Evolutionary conservation across 2,888 invertebrate species (phyloP), one percentile per base, ranked within the genome.

Genomic region (Colostygia pectinataria): DNA sequence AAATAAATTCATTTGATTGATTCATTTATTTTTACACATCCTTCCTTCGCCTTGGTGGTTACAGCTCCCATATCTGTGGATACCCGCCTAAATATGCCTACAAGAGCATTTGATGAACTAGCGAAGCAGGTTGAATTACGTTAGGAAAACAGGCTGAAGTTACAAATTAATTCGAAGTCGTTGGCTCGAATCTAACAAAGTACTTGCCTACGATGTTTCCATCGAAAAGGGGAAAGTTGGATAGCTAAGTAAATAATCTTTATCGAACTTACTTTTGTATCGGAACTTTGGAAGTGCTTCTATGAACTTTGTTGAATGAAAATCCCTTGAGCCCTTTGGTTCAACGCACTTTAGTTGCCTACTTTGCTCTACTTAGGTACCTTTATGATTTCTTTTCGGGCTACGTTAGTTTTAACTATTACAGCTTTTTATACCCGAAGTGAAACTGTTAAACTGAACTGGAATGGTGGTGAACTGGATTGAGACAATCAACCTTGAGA

Each of bases 51-150:
- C n/a, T n/a, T n/a, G n/a, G n/a, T n/a, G n/a, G n/a, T n/a, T n/a
- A n/a, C n/a, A n/a, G n/a, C n/a, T n/a, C n/a, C n/a, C n/a, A n/a
- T n/a, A n/a, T n/a, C n/a, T n/a, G n/a, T n/a, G n/a, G n/a, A n/a
- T n/a, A n/a, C 18, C 12, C 25, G 13, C 29, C 32, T 46, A 15
- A 32, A 8, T 18, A 32, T 20, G 15, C 38, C n/a, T 39, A 45
- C 37, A 38, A 48, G 54, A 59, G 54, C 56, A 60, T 53, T 41
- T 32, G 42, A 58, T 55, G 24, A 41, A 40, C 8, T 2, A 15
- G 12, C 18, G 18, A 18, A 38, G 39, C 13, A 10, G 13, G 13
- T 42, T 24, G 27, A 53, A 41, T 32, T 28, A 36, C 20, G 14
- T 24, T 29, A 18, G 12, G 20, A 38, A 38, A 13, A 13, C 3